Conservation (phyloP, 2,888 invertebrate species). For the Hoplodrina blanda region DNA sequence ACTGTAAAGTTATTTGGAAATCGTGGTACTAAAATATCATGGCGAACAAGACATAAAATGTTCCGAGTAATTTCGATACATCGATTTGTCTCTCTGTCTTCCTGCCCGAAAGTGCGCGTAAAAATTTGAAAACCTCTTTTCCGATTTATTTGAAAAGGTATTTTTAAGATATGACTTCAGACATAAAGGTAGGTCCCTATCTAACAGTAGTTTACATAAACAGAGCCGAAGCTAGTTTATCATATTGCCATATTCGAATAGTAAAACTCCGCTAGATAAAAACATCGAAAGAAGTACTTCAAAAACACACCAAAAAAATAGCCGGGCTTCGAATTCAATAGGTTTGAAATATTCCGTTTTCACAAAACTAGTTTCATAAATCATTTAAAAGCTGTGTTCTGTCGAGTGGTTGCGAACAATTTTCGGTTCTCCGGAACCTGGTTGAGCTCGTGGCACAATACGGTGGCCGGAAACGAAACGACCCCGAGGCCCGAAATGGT, state of each 20-base stretch:
- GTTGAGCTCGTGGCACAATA: conserved; percentile 36
- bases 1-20: conserved; percentile 22
- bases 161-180: too few species aligned
- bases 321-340: conserved; percentile 14
- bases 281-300: not conserved
- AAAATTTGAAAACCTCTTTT: too few species aligned
- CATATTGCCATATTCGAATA: too few species aligned
- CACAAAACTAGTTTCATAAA: conserved; percentile 36
- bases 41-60: conserved; percentile 18
- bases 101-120: too few species aligned
- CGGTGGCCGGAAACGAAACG: conserved; percentile 42
- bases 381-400: conserved; percentile 28
- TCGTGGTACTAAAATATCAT: conserved; percentile 30
- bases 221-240: too few species aligned
- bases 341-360: conserved; percentile 31
- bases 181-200: too few species aligned
- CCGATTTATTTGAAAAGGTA: too few species aligned
- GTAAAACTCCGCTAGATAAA: not conserved
- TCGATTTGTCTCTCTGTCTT: not conserved
- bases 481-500: conserved; percentile 15
- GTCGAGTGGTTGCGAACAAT: conserved; percentile 20
- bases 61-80: conserved; percentile 12
- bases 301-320: conserved; percentile 3
- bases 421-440: conserved; percentile 16
- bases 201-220: too few species aligned